Evolutionary conservation across 2,797 vertebrate species (phyloP), one percentile per base, ranked within the genome.

Genomic region (Enteromius viviparus): DNA sequence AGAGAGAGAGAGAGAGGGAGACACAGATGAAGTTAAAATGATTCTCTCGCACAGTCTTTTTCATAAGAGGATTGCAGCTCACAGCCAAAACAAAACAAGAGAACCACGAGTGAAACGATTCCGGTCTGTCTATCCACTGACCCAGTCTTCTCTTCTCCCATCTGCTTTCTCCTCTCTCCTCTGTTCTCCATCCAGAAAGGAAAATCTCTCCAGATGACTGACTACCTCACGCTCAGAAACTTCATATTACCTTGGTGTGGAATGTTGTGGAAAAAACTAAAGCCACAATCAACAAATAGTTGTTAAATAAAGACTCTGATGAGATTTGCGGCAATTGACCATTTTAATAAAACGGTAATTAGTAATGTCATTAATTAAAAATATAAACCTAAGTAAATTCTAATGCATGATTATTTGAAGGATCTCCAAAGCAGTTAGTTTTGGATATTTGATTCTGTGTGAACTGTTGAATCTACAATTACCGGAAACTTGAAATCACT

Each of bases 21-120:
- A 91, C 92, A 90, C 81, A 90, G 86, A 91, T 90, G 88, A 90
- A 83, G 80, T 87, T 91, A 91, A 92, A 91, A 89, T 87, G 84
- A 91, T 91, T 92, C 90, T 92, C 87, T 78, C 71, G 2, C 55
- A 66, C 49, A 74, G 84, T 84, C 88, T 87, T 72, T 91, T 89
- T 91, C 90, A 89, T 80, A 47, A 84, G 87, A 87, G 85, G 85
- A 83, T 87, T 76, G 86, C 80, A 85, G 87, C 86, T 69, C 60
- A 89, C 85, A 83, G 85, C 65, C 88, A 64, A 86, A 68, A 85
- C 78, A 86, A 86, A 82, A 82, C 62, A 17, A 65, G 29, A 64
- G 62, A 64, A 68, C 71, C 77, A 84, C 42, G 49, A 75, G 85
- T 85, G 80, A 85, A 84, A 55, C 55, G 53, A 85, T 85, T 87